Base-by-base conservation (phyloP, 2,888 invertebrate genomes). In the Cheilosia soror region DNA sequence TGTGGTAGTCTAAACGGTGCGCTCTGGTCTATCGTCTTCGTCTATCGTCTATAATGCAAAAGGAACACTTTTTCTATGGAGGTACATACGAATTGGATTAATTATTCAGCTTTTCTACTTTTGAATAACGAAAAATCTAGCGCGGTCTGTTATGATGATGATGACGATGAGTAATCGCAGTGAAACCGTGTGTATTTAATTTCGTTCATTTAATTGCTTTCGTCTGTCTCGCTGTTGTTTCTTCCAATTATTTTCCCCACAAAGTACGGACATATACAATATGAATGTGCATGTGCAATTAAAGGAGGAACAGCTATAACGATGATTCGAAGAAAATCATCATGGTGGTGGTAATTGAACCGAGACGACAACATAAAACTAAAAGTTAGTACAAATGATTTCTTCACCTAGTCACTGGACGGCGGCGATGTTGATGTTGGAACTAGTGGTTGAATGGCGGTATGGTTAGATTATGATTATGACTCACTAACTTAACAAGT, bases 41-140 rank as follows among this genome's bases (percentile, higher is more conserved):
- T 0, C 20, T 20, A 20, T 20, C 20, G 20, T 20, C 0, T 20
- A 20, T 1, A 20, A 20, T 20, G 44, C 44, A 15, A 6, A 6
- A 15, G 47, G 15, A 20, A 47, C 47, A 47, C 47, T 47, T 15
- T 47, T 47, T 47, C 6, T 20, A 20, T 7, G 47, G 2, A 15
- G 9, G 27, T 73, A 51, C 11, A 42, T 63, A 73, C 44, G 25
- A 63, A 57, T 47, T 47, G 31, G 25, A 44, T 63, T 65, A 63
- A 73, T 65, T 73, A 73, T 55, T 62, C 60, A 55, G 47, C 63
- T 20, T 33, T 62, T 63, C 29, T n/a, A 62, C 63, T 42, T 63
- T 25, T 29, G 25, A 53, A 33, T 25, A 55, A 33, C 53, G 53
- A 63, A 55, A 51, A 44, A 47, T 20, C 47, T 15, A 47, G 9